Conservation (phyloP, 2,797 vertebrate species). For the Delichon dasypus region DNA sequence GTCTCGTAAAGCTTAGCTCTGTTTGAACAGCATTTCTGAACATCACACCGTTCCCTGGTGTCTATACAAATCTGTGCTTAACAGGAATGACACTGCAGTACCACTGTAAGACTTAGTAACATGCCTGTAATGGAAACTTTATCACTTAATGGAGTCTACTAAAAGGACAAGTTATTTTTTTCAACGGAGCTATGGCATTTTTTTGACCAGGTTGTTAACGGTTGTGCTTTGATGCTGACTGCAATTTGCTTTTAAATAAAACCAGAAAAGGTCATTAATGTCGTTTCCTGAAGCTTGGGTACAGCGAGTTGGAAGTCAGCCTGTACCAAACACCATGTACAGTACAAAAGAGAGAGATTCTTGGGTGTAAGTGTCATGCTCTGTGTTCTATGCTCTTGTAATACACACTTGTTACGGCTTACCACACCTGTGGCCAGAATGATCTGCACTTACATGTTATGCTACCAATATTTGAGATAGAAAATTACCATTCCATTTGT, state of each 20-base stretch:
- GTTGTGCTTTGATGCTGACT: conserved; percentile 42
- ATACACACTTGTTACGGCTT: conserved; percentile 54
- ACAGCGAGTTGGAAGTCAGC: background rate
- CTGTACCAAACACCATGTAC: conserved; percentile 53
- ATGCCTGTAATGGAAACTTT: conserved; percentile 49
- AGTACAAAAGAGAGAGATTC: conserved; percentile 48
- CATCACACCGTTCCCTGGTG: background rate
- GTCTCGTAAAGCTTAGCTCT: conserved; percentile 96
- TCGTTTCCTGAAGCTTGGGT: conserved; percentile 11
- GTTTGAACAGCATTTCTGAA: conserved; percentile 80
- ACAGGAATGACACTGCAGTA: conserved; percentile 27
- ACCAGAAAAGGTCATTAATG: conserved; percentile 5
- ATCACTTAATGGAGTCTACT: conserved; percentile 19
- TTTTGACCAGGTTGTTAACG: background rate
- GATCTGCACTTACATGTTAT: conserved; percentile 66
- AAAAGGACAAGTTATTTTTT: conserved; percentile 46
- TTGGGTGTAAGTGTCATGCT: conserved; percentile 45
- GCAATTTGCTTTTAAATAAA: conserved; percentile 28
- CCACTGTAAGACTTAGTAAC: conserved; percentile 49
- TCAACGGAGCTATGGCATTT: conserved; percentile 26
- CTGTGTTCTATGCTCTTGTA: conserved; percentile 57
- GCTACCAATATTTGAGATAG: conserved; percentile 72
- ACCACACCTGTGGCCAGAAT: conserved; percentile 53
- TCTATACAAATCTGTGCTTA: background rate
- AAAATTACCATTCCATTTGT: conserved; percentile 65